Percentiles rank a stretch among this genome's conserved stretches.
These are phyloP conservation scores for Astropecten irregularis DNA, from an alignment of 53 echinoderm and acorn worm genomes.

Conservation along the genomic window DNA sequence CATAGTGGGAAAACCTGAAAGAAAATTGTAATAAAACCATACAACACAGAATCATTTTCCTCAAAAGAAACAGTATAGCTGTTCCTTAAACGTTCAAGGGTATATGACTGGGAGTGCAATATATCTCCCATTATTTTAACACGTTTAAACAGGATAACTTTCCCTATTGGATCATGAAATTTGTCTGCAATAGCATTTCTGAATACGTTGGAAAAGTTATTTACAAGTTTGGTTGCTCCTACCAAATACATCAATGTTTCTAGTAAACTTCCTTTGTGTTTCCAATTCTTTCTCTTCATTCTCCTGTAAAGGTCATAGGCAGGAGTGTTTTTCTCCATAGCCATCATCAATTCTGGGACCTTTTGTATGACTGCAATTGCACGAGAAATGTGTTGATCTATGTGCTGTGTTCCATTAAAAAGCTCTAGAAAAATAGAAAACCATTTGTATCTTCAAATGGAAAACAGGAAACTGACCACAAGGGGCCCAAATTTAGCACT, in stretches of 20 bases:
- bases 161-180: neutral
- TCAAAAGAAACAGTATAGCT: slow-evolving; percentile 1
- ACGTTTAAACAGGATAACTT: neutral
- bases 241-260: neutral
- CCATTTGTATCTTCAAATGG: slow-evolving; percentile 56
- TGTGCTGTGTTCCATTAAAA: slow-evolving; percentile 51
- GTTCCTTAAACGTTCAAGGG: neutral
- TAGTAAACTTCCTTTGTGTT: neutral
- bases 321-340: neutral
- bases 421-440: slow-evolving; percentile 21
- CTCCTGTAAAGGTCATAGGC: neutral
- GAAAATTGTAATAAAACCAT: no score
- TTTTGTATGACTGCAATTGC: slow-evolving; percentile 20
- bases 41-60: no score
- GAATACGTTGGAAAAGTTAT: neutral
- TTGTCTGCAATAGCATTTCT: neutral
- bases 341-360: neutral
- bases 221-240: neutral
- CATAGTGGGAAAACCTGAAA: no score
- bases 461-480: slow-evolving; percentile 48
- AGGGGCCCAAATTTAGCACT: slow-evolving; percentile 43
- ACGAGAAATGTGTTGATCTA: slow-evolving; percentile 37
- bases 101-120: neutral
- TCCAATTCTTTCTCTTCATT: neutral
- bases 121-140: neutral